Base-by-base conservation (phyloP, 1,140 invertebrate species). In the Drosophila ercepeae region DNA sequence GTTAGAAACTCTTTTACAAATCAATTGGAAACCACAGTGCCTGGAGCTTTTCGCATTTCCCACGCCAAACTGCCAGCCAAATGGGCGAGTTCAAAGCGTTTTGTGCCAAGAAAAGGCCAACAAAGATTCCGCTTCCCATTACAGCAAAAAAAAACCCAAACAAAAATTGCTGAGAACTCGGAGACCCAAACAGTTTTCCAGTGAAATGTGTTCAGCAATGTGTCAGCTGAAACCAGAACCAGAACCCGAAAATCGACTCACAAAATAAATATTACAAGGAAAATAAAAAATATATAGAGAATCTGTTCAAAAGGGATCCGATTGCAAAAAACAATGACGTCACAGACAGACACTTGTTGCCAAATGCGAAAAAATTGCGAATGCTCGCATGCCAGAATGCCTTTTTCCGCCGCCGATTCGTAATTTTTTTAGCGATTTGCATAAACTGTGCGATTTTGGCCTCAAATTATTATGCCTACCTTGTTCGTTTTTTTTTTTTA, bases 51-150 rank as follows among this genome's bases (percentile, higher is more conserved):
- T 70, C 72, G 72, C 50, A 65, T 74, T 83, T 83, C 78, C 78
- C 78, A 83, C 78, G 78, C 78, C 78, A 70, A 83, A 39, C 14
- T 5, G 13, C 13, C 36, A 13, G 36, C 36, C 53, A 34, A 60
- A 57, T 64, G 64, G 64, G 64, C 71, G 68, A 78, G 81, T 86
- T 84, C 81, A 84, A 79, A 84, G 71, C 81, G 81, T 81, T 86
- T 84, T 84, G 79, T 73, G 58, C 50, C 55, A 39, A 39, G 36
- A 39, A 39, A 39, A 50, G 57, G 79, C 71, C 67, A 73, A 83
- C 72, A 76, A 77, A 83, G 75, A 76, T 60, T 61, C 72, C 63
- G 79, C 75, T 84, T 84, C 79, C 60, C 79, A 84, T 84, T 84
- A 84, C 81, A 86, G 72, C 78, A 86, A 75, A 75, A 71, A 84